Base-by-base conservation (phyloP, 2,888 invertebrate genomes). In the Oxytorus armatus region DNA sequence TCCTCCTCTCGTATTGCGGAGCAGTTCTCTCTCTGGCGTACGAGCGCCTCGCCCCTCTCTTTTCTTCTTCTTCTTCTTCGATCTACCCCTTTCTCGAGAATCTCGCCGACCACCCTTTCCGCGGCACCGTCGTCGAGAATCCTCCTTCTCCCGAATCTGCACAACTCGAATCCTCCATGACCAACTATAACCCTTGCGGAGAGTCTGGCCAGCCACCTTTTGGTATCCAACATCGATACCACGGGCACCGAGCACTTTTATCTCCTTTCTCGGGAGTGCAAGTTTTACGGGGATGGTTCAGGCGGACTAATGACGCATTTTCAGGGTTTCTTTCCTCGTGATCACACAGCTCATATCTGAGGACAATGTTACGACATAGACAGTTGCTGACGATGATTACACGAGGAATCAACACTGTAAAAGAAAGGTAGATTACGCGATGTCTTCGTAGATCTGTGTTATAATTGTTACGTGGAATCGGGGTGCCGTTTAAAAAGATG, bases 51-150 rank as follows among this genome's bases (percentile, higher is more conserved):
- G 5, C 53, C 57, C 63, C 57, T 61, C 83, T 59, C 61, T 18
- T 61, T 70, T 74, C 66, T 74, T 81, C 81, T 69, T 73, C 79
- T 72, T 82, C 81, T 82, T 78, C 75, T 77, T 77, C 73, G 70
- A 55, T 76, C 73, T 55, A 75, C 65, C 66, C 72, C 82, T 74
- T 81, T 79, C 79, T 82, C 82, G 83, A 79, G 84, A 83, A 82
- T 84, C 83, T 76, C 72, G 79, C 81, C 82, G 77, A 83, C 81
- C 77, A 74, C 73, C 79, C 81, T 55, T 66, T 69, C 73, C 70
- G 11, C 65, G 51, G 42, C 65, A 57, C 16, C 72, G 42, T 21
- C 63, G 21, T 59, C 59, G 23, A 36, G 23, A 59, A 29, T 57
- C 33, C 81, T 49, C 42, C 7, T 61, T 47, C 53, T 21, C 8